Base-by-base conservation (phyloP, 1,140 invertebrate species). In the Pogonomyrmex barbatus region DNA sequence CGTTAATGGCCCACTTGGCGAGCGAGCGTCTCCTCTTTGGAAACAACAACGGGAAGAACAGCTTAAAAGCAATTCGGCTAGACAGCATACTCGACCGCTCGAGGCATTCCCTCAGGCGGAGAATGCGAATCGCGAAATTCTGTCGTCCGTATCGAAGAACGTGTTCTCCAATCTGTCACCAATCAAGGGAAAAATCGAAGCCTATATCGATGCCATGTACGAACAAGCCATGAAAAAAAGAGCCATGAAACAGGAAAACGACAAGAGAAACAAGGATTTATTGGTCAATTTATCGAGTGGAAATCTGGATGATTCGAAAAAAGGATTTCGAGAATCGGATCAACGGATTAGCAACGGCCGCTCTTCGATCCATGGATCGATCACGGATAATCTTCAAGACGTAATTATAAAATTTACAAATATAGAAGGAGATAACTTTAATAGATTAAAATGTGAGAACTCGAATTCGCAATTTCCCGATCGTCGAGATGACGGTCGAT, bases 1-100 rank as follows among this genome's bases (percentile, higher is more conserved):
- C 33, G 67, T 82, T 82, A 60, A 58, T 60, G 42, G 54, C 17
- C 67, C 67, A 82, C 79, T 82, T 82, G 79, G 33, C 67, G 12
- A 56, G 24, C 17, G 8, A 30, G 52, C 39, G 50, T 30, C 9
- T 30, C 45, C 12, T 39, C 33, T 79, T 79, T 24, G 2, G 47
- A 5, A 45, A 33, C 4, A 39, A 24, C n/a, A 33, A 14, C 24
- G 10, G 24, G 30, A 58, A n/a, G 24, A 54, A 4, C 65, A 33
- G 39, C 39, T 36, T 8, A 17, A 10, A 8, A 14, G 52, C 63
- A 12, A 65, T 52, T 30, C 70, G 47, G 14, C 5, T 0, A 10
- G 63, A 45, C 30, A 12, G 4, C n/a, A 9, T 5, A 17, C 6
- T 14, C 42, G 36, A 86, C 24, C 14, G 12, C 9, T 10, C 17